phyloP scores from a whole-genome alignment of 1,140 invertebrate genomes.

The Saxidomus purpurata region DNA sequence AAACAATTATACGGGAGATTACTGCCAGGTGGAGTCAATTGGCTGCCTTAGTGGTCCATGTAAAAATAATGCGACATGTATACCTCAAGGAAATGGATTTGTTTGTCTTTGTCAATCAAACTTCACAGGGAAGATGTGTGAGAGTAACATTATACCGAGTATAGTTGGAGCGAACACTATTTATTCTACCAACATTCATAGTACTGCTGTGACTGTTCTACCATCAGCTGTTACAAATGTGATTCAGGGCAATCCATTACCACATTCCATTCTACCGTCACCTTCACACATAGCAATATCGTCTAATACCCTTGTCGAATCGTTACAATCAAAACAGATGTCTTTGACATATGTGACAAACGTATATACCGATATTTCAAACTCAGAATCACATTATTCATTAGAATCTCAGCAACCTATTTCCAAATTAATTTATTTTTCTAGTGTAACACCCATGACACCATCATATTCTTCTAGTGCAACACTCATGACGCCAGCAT shows the following conservation, averaged over 20 bases:
- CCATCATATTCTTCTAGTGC: neutral
- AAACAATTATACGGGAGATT: constrained; percentile 26
- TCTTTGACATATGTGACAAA: no score
- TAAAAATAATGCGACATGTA: constrained; percentile 37
- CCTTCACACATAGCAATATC: no score
- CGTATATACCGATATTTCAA: neutral
- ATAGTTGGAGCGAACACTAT: neutral
- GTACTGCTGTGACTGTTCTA: neutral
- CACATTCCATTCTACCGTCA: no score
- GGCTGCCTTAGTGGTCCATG: constrained; percentile 52
- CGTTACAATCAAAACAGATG: neutral
- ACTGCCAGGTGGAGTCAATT: constrained; percentile 46
- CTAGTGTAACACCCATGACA: neutral
- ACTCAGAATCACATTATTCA: neutral
- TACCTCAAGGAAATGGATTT: constrained; percentile 1
- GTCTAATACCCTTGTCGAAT: no score
- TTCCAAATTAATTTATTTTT: neutral
- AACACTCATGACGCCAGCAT: no score
- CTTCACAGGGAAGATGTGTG: constrained; percentile 14
- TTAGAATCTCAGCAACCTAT: neutral
- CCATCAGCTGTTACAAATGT: neutral
- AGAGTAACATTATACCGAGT: neutral
- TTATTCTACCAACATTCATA: neutral
- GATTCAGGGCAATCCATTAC: no score
- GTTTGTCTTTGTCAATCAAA: constrained; percentile 4